Conservation (phyloP, 2,888 invertebrate species). For the Dusona sp. region DNA sequence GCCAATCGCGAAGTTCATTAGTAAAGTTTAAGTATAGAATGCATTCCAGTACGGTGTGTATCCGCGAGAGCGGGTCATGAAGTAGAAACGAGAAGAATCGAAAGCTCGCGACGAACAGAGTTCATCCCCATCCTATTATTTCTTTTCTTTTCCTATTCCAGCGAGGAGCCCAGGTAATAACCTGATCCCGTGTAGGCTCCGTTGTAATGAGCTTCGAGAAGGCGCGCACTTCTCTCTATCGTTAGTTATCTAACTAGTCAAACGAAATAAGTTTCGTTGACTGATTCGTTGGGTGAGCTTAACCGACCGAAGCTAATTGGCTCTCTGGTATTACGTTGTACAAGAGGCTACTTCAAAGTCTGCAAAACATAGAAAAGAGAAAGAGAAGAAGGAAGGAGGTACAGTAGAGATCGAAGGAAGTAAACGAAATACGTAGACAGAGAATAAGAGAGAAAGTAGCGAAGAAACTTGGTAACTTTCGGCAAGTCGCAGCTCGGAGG, state of each 20-base stretch:
- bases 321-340: slow-evolving; percentile 51
- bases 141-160: not conserved
- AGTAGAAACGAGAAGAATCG: slow-evolving; percentile 32
- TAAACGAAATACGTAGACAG: slow-evolving; percentile 28
- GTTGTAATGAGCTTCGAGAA: slow-evolving; percentile 15
- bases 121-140: slow-evolving; percentile 2
- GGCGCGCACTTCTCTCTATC: slow-evolving; percentile 50
- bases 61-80: slow-evolving; percentile 9
- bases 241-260: slow-evolving; percentile 67
- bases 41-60: slow-evolving; percentile 7
- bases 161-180: slow-evolving; percentile 7
- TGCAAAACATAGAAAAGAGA: slow-evolving; percentile 30
- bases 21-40: slow-evolving; percentile 45
- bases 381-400: not conserved
- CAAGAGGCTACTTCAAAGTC: slow-evolving; percentile 16
- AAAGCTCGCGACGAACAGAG: slow-evolving; percentile 15
- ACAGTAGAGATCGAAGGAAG: slow-evolving; percentile 25
- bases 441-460: slow-evolving; percentile 31
- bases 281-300: slow-evolving; percentile 66
- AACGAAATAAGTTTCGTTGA: slow-evolving; percentile 69
- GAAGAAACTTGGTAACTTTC: slow-evolving; percentile 62
- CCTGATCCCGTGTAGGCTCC: not conserved
- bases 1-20: slow-evolving; percentile 34
- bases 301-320: slow-evolving; percentile 68
- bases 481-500: slow-evolving; percentile 55